A percentile compares a stretch with the other conserved stretches of the same genome.
These are phyloP conservation scores for Sinentomon sp. DNA, from an alignment of 2,888 invertebrate genomes.

Conservation along the genomic window DNA sequence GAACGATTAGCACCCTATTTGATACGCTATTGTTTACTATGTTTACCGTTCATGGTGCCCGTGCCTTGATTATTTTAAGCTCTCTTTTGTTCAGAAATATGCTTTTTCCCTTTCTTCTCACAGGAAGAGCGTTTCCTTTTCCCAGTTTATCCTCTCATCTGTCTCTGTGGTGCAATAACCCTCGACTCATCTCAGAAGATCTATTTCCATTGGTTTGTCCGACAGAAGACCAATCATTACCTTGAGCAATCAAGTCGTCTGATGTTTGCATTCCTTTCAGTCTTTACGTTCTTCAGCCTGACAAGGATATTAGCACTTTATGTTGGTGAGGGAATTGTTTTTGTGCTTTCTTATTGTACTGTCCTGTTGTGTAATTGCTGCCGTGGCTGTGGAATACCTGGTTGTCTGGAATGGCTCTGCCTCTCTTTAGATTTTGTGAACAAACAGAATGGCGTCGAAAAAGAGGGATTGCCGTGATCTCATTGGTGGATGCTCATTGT, in stretches of 20 bases:
- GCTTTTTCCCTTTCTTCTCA: constrained; percentile 12
- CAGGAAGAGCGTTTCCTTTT: constrained; percentile 61
- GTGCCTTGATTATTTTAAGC: not conserved
- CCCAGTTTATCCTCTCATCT: constrained; percentile 77
- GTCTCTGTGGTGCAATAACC: constrained; percentile 47
- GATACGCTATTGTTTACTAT: no score
- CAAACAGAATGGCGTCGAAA: no score
- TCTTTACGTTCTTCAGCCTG: constrained; percentile 25
- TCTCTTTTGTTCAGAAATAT: not conserved
- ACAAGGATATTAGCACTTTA: constrained; percentile 31
- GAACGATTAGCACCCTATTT: not conserved
- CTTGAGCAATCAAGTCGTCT: constrained; percentile 44
- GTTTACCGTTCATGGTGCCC: not conserved
- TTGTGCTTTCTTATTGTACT: no score
- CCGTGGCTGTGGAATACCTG: no score
- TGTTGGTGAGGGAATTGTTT: constrained; percentile 29
- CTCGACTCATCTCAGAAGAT: constrained; percentile 53
- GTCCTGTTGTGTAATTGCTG: not conserved
- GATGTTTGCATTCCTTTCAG: constrained; percentile 31
- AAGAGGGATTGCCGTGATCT: no score
- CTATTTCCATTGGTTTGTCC: constrained; percentile 26
- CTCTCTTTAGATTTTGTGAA: no score
- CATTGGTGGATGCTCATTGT: no score
- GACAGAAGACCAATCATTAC: constrained; percentile 30
- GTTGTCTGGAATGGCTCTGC: no score